These are phyloP conservation scores for Centrocercus urophasianus DNA, from an alignment of 2,113 vertebrate genomes.

Conservation along the genomic window DNA sequence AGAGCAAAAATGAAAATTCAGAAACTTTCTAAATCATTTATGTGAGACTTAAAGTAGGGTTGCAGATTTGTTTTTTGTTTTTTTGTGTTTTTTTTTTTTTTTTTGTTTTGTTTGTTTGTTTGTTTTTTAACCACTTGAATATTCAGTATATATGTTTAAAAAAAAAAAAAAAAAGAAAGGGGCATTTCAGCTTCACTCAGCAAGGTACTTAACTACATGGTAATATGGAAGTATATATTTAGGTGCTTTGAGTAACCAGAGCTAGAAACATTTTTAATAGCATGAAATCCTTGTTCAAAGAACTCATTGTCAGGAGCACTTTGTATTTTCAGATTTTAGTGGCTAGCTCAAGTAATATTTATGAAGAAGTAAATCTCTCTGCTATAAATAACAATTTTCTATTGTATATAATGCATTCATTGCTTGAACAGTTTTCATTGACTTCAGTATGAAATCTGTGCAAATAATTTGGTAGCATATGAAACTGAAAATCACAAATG, in stretches of 20 bases:
- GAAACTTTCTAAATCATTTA: constrained; percentile 64
- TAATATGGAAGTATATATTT: not conserved
- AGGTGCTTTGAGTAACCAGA: not conserved
- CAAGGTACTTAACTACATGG: not conserved
- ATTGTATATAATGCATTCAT: not conserved
- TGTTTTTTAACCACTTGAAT: not conserved
- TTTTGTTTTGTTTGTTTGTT: not conserved
- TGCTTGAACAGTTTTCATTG: constrained; percentile 5
- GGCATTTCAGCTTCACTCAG: not conserved
- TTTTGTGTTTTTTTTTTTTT: not conserved
- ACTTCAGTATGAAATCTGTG: not conserved
- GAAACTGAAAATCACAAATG: constrained; percentile 37
- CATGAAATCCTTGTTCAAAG: not conserved
- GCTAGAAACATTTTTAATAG: not conserved
- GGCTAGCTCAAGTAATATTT: not conserved
- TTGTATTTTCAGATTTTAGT: not conserved
- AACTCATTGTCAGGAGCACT: not conserved
- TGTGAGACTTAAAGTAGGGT: constrained; percentile 15
- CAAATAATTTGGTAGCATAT: not conserved
- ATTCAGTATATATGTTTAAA: not conserved
- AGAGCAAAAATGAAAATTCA: constrained; percentile 68
- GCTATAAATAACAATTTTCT: not conserved
- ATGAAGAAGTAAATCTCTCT: not conserved
- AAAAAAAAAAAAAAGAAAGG: not conserved
- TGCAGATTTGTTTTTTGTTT: too few relatives aligned